Base-by-base conservation (phyloP, 1,140 invertebrate genomes). In the Araneus ventricosus region DNA sequence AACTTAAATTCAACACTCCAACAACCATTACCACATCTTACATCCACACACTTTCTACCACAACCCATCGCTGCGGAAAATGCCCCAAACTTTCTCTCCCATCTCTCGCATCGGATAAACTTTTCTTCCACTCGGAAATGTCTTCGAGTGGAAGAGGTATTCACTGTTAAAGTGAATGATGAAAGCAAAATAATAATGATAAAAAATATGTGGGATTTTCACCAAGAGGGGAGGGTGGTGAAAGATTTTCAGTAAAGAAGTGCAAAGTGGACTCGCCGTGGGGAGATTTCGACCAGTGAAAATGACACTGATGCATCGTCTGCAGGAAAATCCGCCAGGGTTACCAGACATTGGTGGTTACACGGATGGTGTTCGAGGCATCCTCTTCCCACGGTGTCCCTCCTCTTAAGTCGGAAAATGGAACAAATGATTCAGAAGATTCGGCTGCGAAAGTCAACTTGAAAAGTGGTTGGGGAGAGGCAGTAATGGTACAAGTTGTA, bases 221-320 rank as follows among this genome's bases (percentile, higher is more conserved):
- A 30, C 37, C n/a, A 39, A 52, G 45, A 84, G 80, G 3, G 41
- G 39, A 0, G 24, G 27, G 20, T 4, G 27, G 27, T 27, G 6
- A 34, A 37, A 75, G 30, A 75, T 75, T 75, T 75, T 75, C 17
- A 17, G 70, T 34, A 20, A 45, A 27, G 80, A 84, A 84, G 45
- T 84, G 80, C 45, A 27, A 84, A 84, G 80, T 84, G 80, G 80
- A 52, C 80, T 84, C 34, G 34, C 27, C 79, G 20, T 8, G 34
- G 79, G 70, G 30, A 34, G 24, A 45, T 84, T 84, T 84, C 80
- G 80, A 45, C 80, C 80, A 84, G 24, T 84, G 80, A 84, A 84
- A 84, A 84, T 84, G 80, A 84, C 80, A 84, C 80, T 84, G 80
- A 84, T 84, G 80, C 45, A 84, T 84, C 80, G 45, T 84, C 39